Evolutionary conservation across 2,888 invertebrate genomes (phyloP).

Genomic region (Pterostichus niger): DNA sequence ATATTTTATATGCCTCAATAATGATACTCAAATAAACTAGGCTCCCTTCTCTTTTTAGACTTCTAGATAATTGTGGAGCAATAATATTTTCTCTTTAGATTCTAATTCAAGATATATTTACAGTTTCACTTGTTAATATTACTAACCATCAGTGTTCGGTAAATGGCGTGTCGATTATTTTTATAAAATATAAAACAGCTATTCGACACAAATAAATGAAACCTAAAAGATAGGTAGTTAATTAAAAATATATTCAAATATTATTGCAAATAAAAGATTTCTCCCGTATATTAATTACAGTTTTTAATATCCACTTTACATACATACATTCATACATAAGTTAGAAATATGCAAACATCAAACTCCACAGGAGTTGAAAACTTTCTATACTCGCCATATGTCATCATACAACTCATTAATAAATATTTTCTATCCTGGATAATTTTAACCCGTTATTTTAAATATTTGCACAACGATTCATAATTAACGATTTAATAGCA

Average conservation of each 20-base stretch:
- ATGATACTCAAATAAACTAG: too few relatives aligned
- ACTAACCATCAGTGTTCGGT: too few relatives aligned
- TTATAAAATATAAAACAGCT: too few relatives aligned
- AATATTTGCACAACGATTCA: slow-evolving; percentile 35
- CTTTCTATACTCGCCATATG: slow-evolving; percentile 48
- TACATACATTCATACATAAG: neutral
- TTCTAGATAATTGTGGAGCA: too few relatives aligned
- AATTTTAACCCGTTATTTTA: slow-evolving; percentile 29
- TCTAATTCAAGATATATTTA: too few relatives aligned
- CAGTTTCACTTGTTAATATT: too few relatives aligned
- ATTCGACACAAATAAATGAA: neutral
- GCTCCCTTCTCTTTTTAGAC: too few relatives aligned
- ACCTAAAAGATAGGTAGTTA: neutral
- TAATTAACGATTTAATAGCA: slow-evolving; percentile 30
- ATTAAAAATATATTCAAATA: slow-evolving; percentile 13
- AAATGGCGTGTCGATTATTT: too few relatives aligned
- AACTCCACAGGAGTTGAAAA: slow-evolving; percentile 27
- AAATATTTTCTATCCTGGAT: slow-evolving; percentile 28
- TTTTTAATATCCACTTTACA: slow-evolving; percentile 36
- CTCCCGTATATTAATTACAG: slow-evolving; percentile 26
- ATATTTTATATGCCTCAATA: too few relatives aligned
- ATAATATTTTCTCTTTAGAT: too few relatives aligned
- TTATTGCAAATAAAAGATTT: slow-evolving; percentile 23
- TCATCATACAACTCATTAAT: slow-evolving; percentile 44
- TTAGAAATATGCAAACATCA: slow-evolving; percentile 39